Conservation (phyloP, 2,797 vertebrate species). For the Acipenser ruthenus region DNA sequence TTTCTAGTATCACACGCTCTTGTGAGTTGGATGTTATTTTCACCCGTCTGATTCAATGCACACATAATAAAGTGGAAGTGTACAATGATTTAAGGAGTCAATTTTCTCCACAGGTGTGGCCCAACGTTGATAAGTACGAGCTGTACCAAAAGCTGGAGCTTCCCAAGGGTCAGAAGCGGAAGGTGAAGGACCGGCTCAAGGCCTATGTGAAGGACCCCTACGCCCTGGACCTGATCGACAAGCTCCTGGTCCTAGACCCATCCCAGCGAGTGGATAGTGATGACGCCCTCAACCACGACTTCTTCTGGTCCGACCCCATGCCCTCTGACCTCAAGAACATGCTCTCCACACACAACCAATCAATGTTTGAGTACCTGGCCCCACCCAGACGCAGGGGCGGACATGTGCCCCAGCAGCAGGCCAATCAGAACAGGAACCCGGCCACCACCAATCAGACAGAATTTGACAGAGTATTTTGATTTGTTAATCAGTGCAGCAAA, state of each 20-base stretch:
- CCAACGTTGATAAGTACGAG: conserved; percentile 85
- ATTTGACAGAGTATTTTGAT: conserved; percentile 84
- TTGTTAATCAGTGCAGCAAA: background rate
- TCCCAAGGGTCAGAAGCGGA: conserved; percentile 93
- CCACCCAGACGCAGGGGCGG: conserved; percentile 79
- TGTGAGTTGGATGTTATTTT: background rate
- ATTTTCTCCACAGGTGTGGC: conserved; percentile 73
- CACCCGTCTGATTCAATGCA: background rate
- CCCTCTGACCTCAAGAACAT: conserved; percentile 96
- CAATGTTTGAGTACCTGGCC: conserved; percentile 97
- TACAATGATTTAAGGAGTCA: background rate
- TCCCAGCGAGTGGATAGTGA: conserved; percentile 87
- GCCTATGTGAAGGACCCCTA: conserved; percentile 93
- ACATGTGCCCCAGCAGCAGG: conserved; percentile 88
- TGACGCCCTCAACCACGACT: conserved; percentile 91
- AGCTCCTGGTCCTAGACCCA: conserved; percentile 85
- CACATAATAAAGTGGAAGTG: background rate
- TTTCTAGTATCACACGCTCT: too few species aligned
- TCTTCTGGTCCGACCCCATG: conserved; percentile 98
- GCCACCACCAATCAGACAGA: conserved; percentile 89
- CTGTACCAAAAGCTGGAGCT: conserved; percentile 93
- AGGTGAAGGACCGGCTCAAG: conserved; percentile 93
- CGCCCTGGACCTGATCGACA: conserved; percentile 88
- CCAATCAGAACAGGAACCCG: conserved; percentile 88
- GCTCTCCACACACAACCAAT: conserved; percentile 95